Evolutionary conservation across 2,113 vertebrate genomes (phyloP).

Genomic region (Felis chaus): DNA sequence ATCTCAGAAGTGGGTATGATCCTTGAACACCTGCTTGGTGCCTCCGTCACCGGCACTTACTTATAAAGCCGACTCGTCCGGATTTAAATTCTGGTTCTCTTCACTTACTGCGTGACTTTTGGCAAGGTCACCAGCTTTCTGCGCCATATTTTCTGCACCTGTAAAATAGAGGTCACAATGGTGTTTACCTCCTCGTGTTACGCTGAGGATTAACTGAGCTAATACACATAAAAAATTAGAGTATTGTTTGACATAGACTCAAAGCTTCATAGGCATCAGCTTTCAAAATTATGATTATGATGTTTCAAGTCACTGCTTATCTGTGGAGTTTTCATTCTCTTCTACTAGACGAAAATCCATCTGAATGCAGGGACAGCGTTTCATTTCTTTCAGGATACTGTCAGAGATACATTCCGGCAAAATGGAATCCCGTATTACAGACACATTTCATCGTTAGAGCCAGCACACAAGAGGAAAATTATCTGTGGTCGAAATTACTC

Average conservation of each 20-base stretch:
- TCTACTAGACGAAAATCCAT: neutral
- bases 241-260: neutral
- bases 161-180: neutral
- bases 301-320: neutral
- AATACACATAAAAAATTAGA: neutral
- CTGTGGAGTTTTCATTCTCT: neutral
- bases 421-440: neutral
- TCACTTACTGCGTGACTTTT: neutral
- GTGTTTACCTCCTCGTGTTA: fast-evolving
- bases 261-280: neutral
- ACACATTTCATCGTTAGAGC: neutral
- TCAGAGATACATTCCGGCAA: neutral
- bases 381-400: neutral
- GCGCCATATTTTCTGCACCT: fast-evolving
- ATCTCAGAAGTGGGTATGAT: neutral
- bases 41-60: no score
- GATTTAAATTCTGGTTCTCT: neutral
- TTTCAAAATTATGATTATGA: neutral
- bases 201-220: neutral
- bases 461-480: neutral
- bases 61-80: neutral
- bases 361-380: fast-evolving
- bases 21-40: neutral
- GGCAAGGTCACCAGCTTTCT: neutral
- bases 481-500: neutral